These are phyloP conservation scores for Tenrec ecaudatus DNA, from an alignment of 2,113 vertebrate genomes.

Conservation along the genomic window DNA sequence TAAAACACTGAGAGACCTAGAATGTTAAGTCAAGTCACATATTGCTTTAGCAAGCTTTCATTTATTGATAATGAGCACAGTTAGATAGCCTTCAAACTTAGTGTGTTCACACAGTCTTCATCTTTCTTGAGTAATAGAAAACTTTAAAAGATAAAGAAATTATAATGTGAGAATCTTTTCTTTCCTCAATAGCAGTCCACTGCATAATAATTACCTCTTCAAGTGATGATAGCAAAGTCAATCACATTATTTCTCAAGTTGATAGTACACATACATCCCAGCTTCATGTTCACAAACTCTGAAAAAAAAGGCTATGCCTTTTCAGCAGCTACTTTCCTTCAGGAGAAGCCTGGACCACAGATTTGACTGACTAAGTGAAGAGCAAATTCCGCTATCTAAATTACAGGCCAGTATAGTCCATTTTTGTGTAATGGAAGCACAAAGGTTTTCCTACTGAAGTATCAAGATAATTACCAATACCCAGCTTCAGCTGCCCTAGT, in stretches of 20 bases:
- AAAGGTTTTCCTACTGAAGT: conserved; percentile 38
- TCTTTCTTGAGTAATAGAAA: conserved; percentile 48
- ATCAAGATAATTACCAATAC: conserved; percentile 44
- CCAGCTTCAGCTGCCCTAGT: conserved; percentile 17
- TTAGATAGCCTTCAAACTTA: not conserved
- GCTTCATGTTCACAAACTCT: not conserved
- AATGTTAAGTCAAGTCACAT: conserved; percentile 29
- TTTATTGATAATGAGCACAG: conserved; percentile 32
- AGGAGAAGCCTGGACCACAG: not conserved
- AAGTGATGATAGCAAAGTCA: conserved; percentile 24
- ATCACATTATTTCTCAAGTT: conserved; percentile 3
- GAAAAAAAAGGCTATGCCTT: conserved; percentile 9
- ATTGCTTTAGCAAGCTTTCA: conserved; percentile 34
- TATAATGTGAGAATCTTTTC: conserved; percentile 42
- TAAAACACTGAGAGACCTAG: not conserved
- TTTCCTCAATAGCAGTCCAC: conserved; percentile 8
- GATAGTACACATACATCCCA: not conserved
- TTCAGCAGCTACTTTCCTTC: not conserved
- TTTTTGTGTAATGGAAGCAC: conserved; percentile 25
- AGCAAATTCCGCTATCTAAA: conserved; percentile 45
- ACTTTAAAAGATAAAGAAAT: conserved; percentile 41
- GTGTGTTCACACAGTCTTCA: not conserved
- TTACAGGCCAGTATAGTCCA: conserved; percentile 49
- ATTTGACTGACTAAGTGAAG: not conserved
- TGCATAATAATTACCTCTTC: conserved; percentile 20